Evolutionary conservation across 2,888 invertebrate genomes (phyloP).

Genomic region (Meloe dianella): DNA sequence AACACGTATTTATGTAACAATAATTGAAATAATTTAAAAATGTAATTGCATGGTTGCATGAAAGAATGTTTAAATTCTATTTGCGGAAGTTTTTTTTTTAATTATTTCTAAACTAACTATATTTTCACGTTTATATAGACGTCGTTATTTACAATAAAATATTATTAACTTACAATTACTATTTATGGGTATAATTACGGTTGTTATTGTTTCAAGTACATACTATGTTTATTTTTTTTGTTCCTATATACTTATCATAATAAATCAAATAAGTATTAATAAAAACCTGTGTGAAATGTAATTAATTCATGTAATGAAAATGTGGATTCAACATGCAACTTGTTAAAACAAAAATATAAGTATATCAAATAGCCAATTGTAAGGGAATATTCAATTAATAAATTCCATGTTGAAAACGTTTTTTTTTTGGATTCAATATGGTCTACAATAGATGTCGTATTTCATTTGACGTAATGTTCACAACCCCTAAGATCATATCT

Average conservation of each 20-base stretch:
- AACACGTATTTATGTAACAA: neutral
- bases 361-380: too few species aligned
- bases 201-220: too few species aligned
- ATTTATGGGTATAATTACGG: too few species aligned
- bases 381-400: slow-evolving; percentile 1
- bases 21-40: neutral
- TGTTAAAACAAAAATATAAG: too few species aligned
- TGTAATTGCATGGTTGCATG: neutral
- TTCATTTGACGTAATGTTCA: neutral
- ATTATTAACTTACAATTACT: neutral
- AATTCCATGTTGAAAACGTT: neutral
- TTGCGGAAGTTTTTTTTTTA: neutral
- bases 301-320: neutral
- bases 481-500: slow-evolving; percentile 1
- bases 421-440: neutral
- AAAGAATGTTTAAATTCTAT: neutral
- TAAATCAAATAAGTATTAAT: neutral
- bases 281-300: neutral
- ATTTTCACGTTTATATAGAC: neutral
- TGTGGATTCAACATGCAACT: neutral
- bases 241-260: too few species aligned
- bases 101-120: neutral
- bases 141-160: slow-evolving; percentile 3
- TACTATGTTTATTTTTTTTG: too few species aligned
- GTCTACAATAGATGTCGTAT: slow-evolving; percentile 4